A percentile compares a stretch with the other conserved stretches of the same genome.
Evolutionary conservation across 2,888 invertebrate species (phyloP).

Genomic region (Ophion ellenae): DNA sequence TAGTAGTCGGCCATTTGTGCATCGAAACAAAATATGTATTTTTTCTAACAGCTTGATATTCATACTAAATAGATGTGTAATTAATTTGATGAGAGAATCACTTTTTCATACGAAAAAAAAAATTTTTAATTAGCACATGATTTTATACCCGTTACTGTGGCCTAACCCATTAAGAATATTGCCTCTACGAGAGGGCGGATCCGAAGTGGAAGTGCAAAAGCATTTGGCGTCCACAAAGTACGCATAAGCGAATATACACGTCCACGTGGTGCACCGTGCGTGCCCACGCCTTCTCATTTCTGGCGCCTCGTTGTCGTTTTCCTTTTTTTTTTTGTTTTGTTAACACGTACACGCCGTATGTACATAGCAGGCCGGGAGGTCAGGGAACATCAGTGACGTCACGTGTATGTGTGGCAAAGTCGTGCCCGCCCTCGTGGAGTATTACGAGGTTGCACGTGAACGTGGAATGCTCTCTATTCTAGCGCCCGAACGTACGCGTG

Average conservation of each 20-base stretch:
- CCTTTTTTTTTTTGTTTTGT: constrained; percentile 2
- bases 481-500: not conserved
- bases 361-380: constrained; percentile 51
- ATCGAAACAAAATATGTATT: too few relatives aligned
- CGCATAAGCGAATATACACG: not conserved
- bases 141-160: too few relatives aligned
- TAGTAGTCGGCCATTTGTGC: too few relatives aligned
- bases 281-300: constrained; percentile 40
- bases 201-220: not conserved
- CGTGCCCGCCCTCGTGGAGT: constrained; percentile 51
- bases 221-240: not conserved
- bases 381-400: constrained; percentile 52
- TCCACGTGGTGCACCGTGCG: constrained; percentile 22
- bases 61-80: too few relatives aligned
- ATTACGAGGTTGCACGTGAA: constrained; percentile 71
- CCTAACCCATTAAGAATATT: not conserved
- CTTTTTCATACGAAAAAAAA: too few relatives aligned
- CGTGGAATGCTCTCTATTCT: constrained; percentile 68
- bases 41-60: too few relatives aligned
- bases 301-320: constrained; percentile 23
- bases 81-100: too few relatives aligned
- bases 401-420: constrained; percentile 47
- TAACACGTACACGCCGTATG: not conserved
- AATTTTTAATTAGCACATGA: too few relatives aligned
- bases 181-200: constrained; percentile 9